Base-by-base conservation (phyloP, 2,113 vertebrate species). In the Melanotaenia duboulayi region DNA sequence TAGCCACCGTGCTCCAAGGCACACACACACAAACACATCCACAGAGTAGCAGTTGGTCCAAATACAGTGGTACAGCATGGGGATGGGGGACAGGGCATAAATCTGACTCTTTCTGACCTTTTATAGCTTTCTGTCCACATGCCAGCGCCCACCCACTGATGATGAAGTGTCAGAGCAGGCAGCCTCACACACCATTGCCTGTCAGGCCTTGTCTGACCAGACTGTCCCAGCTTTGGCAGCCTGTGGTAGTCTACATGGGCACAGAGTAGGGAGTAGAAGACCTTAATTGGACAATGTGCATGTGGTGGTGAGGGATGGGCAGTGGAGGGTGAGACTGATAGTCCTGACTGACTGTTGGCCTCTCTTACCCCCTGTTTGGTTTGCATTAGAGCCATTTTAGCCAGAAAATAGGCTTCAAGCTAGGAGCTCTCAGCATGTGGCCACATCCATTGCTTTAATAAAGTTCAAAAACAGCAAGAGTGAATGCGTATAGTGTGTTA, bases 221-320 rank as follows among this genome's bases (percentile, higher is more conserved):
- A 76, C 65, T 84, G 76, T 84, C 78, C 73, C 71, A 60, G 76
- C 59, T 69, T 78, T 81, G 78, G 76, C 85, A 86, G 86, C 44
- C 57, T 14, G 73, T 86, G 81, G 80, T 76, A 69, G 84, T 13
- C 50, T 70, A 67, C 76, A 74, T 72, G 63, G 81, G 81, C 50
- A 44, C 74, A 46, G 51, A 76, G 69, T 46, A 3, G 56, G 25
- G 69, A 83, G 71, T 61, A 82, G 60, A 85, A 85, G 80, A 78
- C 91, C 92, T 91, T 92, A 92, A 92, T 89, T 90, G 90, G 91
- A 84, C 80, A 91, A 87, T 52, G 46, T 39, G 51, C 66, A 57
- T 78, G 81, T 65, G 78, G 58, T 71, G 54, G 74, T 35, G 64
- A 58, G 32, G 28, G 42, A 64, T 37, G 57, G 48, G 77, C 25